A percentile compares a stretch with the other conserved stretches of the same genome.
These are phyloP conservation scores for Leptobrachium leishanense DNA, from an alignment of 2,113 vertebrate genomes.

Conservation along the genomic window DNA sequence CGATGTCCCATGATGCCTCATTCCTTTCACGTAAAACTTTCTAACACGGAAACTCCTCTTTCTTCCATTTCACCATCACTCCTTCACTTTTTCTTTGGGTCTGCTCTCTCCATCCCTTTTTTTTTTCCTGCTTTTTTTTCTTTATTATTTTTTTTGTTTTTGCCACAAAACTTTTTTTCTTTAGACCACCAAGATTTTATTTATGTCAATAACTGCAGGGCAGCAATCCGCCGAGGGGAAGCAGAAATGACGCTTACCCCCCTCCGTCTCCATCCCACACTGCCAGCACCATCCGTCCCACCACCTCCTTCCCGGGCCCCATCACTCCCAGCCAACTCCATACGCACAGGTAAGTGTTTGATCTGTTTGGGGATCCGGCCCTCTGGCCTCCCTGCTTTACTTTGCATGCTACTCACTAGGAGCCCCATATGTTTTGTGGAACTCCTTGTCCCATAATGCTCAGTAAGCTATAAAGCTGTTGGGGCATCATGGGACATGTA, in stretches of 20 bases:
- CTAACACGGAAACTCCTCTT: slow-evolving; percentile 58
- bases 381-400: no score
- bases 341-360: slow-evolving; percentile 60
- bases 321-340: slow-evolving; percentile 54
- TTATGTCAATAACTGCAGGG: slow-evolving; percentile 98
- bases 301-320: slow-evolving; percentile 61
- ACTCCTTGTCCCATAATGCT: not conserved
- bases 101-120: slow-evolving; percentile 54
- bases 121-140: slow-evolving; percentile 46
- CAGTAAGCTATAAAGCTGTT: no score
- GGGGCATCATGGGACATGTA: no score
- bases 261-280: slow-evolving; percentile 62
- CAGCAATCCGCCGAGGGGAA: slow-evolving; percentile 77
- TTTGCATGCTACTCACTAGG: no score
- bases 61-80: slow-evolving; percentile 1
- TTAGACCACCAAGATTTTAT: slow-evolving; percentile 98
- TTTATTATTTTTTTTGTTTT: slow-evolving; percentile 54
- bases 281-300: slow-evolving; percentile 67
- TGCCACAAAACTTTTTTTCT: slow-evolving; percentile 71
- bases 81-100: slow-evolving; percentile 52
- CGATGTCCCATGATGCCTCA: no score
- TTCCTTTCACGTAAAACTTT: slow-evolving; percentile 35
- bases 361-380: no score
- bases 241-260: slow-evolving; percentile 73
- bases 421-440: not conserved